A percentile compares a stretch with the other conserved stretches of the same genome.
Conservation (phyloP, 1,140 invertebrate species). For the Papilio xuthus region DNA sequence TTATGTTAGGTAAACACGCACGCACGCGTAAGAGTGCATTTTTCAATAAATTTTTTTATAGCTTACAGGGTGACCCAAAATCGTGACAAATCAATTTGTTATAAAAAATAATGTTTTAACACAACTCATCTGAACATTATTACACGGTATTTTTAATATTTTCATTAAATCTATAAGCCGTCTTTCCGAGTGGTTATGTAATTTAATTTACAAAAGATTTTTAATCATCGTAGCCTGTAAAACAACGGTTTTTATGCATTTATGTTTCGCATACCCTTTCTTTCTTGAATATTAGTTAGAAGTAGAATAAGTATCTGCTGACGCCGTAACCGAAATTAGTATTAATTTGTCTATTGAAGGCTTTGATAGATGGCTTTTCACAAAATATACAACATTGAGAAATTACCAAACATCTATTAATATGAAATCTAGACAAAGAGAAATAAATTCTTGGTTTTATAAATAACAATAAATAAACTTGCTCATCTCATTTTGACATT, state of each 20-base stretch:
- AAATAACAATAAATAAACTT: neutral
- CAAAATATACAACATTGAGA: neutral
- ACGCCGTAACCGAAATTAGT: too few relatives aligned
- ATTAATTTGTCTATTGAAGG: neutral
- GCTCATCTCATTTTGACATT: neutral
- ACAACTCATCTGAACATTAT: neutral
- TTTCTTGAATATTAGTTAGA: too few relatives aligned
- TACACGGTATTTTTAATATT: too few relatives aligned
- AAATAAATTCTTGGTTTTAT: neutral
- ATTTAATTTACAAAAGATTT: neutral
- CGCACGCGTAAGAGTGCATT: conserved; percentile 70
- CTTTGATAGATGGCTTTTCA: neutral
- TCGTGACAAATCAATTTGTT: conserved; percentile 1
- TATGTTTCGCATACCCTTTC: too few relatives aligned
- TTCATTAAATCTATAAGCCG: too few relatives aligned
- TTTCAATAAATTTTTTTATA: conserved; percentile 66
- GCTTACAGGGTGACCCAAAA: conserved; percentile 60
- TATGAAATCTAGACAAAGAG: neutral
- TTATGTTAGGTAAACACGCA: conserved; percentile 76
- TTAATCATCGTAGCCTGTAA: neutral
- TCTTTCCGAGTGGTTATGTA: too few relatives aligned
- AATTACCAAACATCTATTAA: neutral
- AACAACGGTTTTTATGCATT: too few relatives aligned
- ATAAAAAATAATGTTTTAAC: neutral
- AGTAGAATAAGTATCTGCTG: too few relatives aligned